Percentiles rank a stretch among this genome's conserved stretches.
These are phyloP conservation scores for Calidris pygmaea DNA, from an alignment of 2,113 vertebrate species.

Conservation along the genomic window DNA sequence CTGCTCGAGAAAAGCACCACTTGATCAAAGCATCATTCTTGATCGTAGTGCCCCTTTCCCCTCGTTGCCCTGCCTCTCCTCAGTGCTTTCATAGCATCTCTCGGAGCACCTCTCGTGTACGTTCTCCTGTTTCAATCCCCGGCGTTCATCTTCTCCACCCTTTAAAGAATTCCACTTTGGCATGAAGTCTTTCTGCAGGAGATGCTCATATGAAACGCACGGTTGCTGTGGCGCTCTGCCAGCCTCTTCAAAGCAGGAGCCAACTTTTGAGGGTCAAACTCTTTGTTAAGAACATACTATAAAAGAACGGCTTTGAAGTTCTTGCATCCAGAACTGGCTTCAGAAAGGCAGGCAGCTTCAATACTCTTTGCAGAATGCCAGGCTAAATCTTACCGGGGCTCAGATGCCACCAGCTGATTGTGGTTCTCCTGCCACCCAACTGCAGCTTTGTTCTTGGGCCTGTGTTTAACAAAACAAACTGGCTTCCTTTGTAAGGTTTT, in stretches of 20 bases:
- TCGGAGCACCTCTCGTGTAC: neutral
- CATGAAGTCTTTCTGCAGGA: neutral
- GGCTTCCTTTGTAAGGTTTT: neutral
- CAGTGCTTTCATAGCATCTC: neutral
- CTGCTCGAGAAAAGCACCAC: fast-evolving
- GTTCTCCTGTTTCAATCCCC: neutral
- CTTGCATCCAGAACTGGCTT: neutral
- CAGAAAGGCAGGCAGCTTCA: neutral
- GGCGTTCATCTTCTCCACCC: fast-evolving
- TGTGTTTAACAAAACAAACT: neutral
- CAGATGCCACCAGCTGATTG: neutral
- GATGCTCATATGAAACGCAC: neutral
- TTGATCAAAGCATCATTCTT: neutral
- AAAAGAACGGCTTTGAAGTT: neutral
- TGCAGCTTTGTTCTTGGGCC: neutral
- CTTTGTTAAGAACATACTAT: neutral
- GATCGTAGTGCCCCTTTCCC: neutral
- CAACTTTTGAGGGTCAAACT: neutral
- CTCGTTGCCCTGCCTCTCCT: neutral
- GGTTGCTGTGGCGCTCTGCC: fast-evolving
- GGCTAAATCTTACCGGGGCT: neutral
- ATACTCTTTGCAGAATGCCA: neutral
- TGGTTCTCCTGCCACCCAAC: neutral
- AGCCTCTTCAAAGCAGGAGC: neutral
- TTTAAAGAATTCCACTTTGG: neutral